phyloP scores from a whole-genome alignment of 2,797 vertebrate genomes.

The Toxotes lorentzi region DNA sequence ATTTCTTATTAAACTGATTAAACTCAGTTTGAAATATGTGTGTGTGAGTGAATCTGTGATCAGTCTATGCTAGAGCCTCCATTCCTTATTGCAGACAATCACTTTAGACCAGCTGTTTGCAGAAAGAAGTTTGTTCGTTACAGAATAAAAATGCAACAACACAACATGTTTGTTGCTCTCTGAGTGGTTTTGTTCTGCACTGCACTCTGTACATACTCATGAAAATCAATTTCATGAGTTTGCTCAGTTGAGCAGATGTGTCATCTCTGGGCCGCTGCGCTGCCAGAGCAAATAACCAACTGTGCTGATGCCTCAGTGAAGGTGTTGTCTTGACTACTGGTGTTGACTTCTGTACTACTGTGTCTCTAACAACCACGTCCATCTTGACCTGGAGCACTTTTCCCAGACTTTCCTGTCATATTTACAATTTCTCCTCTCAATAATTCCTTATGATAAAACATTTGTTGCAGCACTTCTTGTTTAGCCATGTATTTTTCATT shows the following conservation, averaged over 20 bases:
- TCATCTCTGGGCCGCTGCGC: conserved; percentile 38
- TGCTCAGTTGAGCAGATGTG: conserved; percentile 53
- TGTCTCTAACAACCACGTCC: not conserved
- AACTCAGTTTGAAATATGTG: not conserved
- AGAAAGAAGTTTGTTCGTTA: not conserved
- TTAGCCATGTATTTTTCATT: conserved; percentile 2
- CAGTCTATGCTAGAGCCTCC: not conserved
- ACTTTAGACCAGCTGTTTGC: not conserved
- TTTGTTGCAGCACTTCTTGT: not conserved
- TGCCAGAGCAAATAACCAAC: conserved; percentile 48
- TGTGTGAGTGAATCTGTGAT: not conserved
- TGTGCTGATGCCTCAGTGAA: conserved; percentile 16
- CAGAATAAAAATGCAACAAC: conserved; percentile 8
- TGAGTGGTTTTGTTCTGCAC: not conserved
- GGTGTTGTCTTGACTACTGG: not conserved
- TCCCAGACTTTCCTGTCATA: not conserved
- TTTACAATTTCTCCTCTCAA: conserved; percentile 11
- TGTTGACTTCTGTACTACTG: not conserved
- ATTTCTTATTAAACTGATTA: conserved; percentile 2
- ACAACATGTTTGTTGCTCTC: not conserved
- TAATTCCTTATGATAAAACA: not conserved
- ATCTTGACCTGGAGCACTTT: not conserved
- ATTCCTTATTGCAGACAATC: not conserved
- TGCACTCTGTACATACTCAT: conserved; percentile 36
- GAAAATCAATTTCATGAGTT: conserved; percentile 56